A percentile compares a stretch with the other conserved stretches of the same genome.
phyloP scores from a whole-genome alignment of 2,797 vertebrate genomes.

The Amblyraja radiata region DNA sequence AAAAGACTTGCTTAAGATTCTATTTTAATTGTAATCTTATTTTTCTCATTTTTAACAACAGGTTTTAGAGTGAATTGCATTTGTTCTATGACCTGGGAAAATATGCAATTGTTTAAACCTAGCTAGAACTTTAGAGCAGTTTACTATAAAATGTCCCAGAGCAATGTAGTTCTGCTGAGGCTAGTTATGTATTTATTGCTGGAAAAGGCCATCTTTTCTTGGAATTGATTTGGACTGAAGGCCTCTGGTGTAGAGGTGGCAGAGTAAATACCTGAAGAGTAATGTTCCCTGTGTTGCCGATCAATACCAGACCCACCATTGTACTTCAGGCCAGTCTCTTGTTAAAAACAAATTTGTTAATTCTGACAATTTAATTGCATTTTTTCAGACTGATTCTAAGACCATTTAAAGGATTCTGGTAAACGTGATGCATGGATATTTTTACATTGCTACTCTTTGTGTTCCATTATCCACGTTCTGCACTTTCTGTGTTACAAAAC shows the following conservation, averaged over 20 bases:
- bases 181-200: conserved; percentile 72
- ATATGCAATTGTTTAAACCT: conserved; percentile 59
- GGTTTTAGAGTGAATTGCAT: neutral
- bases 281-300: conserved; percentile 87
- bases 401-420: conserved; percentile 46
- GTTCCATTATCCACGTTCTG: neutral
- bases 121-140: conserved; percentile 51
- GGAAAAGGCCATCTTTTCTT: conserved; percentile 72
- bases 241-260: conserved; percentile 80
- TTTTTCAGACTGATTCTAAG: conserved; percentile 76
- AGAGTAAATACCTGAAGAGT: conserved; percentile 98
- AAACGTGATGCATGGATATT: neutral
- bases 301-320: conserved; percentile 91
- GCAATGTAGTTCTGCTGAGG: conserved; percentile 51
- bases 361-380: conserved; percentile 99
- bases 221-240: conserved; percentile 83
- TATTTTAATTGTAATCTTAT: neutral
- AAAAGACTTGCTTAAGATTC: neutral
- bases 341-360: conserved; percentile 99
- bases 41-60: neutral
- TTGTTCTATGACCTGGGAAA: conserved; percentile 42
- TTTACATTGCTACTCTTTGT: conserved; percentile 15
- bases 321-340: conserved; percentile 86
- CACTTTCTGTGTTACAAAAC: neutral
- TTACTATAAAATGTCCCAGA: conserved; percentile 50